A percentile compares a stretch with the other conserved stretches of the same genome.
Conservation (phyloP, 2,888 invertebrate species). For the Frankliniella intonsa region DNA sequence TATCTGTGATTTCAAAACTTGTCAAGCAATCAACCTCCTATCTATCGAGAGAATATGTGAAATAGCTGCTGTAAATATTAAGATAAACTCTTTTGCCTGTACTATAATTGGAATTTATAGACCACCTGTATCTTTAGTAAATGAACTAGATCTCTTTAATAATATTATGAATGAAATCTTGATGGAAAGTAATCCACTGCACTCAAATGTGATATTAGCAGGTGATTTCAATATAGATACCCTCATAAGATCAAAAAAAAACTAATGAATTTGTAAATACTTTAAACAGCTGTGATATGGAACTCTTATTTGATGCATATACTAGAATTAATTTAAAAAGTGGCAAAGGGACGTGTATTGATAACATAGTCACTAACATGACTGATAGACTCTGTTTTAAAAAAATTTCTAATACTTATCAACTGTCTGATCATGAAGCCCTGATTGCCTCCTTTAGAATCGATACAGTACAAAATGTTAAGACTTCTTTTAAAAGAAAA, state of each 20-base stretch:
- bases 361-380: not conserved
- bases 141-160: not conserved
- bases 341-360: not conserved
- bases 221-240: not conserved
- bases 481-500: not conserved
- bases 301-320: not conserved
- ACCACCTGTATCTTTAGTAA: not conserved
- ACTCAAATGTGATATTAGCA: not conserved
- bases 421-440: not conserved
- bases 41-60: not conserved
- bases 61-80: not conserved
- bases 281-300: not conserved
- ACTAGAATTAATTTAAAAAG: not conserved
- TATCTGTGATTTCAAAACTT: not conserved
- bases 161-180: not conserved
- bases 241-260: not conserved
- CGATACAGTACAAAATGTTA: rapidly evolving
- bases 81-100: not conserved
- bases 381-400: not conserved
- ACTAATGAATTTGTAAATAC: not conserved
- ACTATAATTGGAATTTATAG: not conserved
- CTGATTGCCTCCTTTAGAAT: not conserved
- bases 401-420: not conserved
- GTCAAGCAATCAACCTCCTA: not conserved
- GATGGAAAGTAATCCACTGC: not conserved